Base-by-base conservation (phyloP, 2,113 vertebrate genomes). In the Clarias batrachus region DNA sequence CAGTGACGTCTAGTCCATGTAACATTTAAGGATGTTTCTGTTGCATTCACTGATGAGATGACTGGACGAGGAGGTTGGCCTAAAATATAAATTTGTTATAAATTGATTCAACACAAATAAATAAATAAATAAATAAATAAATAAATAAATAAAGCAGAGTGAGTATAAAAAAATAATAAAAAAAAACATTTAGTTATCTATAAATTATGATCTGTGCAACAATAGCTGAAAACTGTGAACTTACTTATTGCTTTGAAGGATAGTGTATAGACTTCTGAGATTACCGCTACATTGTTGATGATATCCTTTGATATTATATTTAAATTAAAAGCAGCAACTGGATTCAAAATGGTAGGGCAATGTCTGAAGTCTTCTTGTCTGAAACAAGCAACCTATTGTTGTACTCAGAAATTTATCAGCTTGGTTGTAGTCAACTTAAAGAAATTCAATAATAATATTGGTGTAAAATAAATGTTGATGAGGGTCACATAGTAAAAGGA, bases 231-330 rank as follows among this genome's bases (percentile, higher is more conserved):
- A 21, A 79, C 41, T 25, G 17, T 80, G 9, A 71, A 48, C 57
- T 79, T 86, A 90, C 88, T 81, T 59, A 70, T 87, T 21, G 52
- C 25, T 14, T 1, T 0, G 2, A 87, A 33, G 16, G 13, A 3
- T 9, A 87, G 17, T 17, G 23, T 17, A 59, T 83, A 85, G 78
- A 57, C 65, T 1, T 80, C 68, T n/a, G 90, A 91, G 41, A 85
- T 73, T 2, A 52, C 25, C 60, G 70, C 66, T 16, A 11, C 71
- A 54, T 63, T 54, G 48, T 10, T 57, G 17, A 48, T 0, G 17
- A 21, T 19, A 21, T 86, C 57, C 74, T 73, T 79, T n/a, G 82
- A 74, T 73, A 85, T 90, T 19, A 91, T 86, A 13, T 48, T 87
- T 48, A 91, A 23, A 70, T 87, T 60, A 41, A 90, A 88, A 10